These are phyloP conservation scores for Clinocottus analis DNA, from an alignment of 2,113 vertebrate species.

Conservation along the genomic window DNA sequence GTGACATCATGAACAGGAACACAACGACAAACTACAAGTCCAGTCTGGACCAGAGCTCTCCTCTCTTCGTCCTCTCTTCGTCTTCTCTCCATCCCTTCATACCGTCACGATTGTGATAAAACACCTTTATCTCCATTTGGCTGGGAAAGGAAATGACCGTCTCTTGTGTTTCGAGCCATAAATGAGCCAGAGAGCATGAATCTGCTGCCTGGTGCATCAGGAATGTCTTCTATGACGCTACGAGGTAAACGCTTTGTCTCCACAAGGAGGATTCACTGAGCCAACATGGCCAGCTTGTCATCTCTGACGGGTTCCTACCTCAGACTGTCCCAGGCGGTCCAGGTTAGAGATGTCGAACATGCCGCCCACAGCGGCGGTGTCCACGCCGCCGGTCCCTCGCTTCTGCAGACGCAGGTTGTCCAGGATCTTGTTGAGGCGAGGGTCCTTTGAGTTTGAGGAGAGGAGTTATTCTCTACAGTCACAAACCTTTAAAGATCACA, in stretches of 20 bases:
- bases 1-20: constrained; percentile 34
- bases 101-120: background rate
- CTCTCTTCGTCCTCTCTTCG: background rate
- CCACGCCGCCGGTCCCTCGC: constrained; percentile 94
- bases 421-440: constrained; percentile 91
- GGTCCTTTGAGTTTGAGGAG: constrained; percentile 82
- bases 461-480: background rate
- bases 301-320: constrained; percentile 44
- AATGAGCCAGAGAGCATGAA: background rate
- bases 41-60: background rate
- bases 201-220: background rate
- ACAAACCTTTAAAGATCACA: background rate
- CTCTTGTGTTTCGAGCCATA: background rate
- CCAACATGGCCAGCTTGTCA: background rate
- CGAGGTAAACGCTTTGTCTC: background rate
- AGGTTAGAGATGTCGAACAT: constrained; percentile 96
- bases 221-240: background rate
- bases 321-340: constrained; percentile 95
- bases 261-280: background rate
- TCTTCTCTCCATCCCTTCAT: no score
- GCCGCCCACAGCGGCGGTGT: constrained; percentile 90
- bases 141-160: background rate
- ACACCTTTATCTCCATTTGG: background rate
- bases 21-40: constrained; percentile 11
- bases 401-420: constrained; percentile 96